Evolutionary conservation across 2,113 vertebrate genomes (phyloP).

Genomic region (Chloropsis cyanopogon): DNA sequence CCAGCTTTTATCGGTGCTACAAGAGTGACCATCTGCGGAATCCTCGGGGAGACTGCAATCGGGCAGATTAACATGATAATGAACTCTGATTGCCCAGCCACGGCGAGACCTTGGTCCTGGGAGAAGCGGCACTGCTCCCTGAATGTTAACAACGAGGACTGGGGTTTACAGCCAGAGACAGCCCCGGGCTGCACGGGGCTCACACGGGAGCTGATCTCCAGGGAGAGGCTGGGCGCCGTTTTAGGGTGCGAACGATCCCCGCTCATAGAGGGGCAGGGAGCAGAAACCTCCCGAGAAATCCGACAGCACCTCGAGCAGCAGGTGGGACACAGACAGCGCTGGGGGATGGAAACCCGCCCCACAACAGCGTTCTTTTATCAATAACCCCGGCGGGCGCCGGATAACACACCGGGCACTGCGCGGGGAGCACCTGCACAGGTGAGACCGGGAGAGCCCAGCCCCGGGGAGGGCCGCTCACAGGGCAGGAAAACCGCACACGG

Average conservation of each 20-base stretch:
- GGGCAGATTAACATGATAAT: background rate
- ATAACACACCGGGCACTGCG: rapidly evolving
- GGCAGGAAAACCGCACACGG: rapidly evolving
- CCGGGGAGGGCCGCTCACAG: rapidly evolving
- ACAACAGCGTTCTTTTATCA: rapidly evolving
- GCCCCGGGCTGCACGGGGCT: background rate
- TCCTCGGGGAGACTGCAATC: background rate
- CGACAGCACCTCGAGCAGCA: background rate
- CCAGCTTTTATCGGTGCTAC: background rate
- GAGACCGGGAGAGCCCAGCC: background rate
- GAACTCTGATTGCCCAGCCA: background rate
- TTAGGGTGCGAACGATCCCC: background rate
- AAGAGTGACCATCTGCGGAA: background rate
- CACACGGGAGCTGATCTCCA: background rate
- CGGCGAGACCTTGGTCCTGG: background rate
- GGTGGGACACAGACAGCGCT: rapidly evolving
- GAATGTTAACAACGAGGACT: background rate
- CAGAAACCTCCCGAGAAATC: background rate
- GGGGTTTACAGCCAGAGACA: rapidly evolving
- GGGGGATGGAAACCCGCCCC: rapidly evolving
- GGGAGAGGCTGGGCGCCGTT: background rate
- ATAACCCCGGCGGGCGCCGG: rapidly evolving
- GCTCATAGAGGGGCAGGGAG: background rate
- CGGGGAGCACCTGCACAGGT: background rate
- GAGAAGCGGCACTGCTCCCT: background rate